Evolutionary conservation across 2,888 invertebrate genomes (phyloP), one percentile per base, ranked within the genome.

Genomic region (Apocheima hispidaria): DNA sequence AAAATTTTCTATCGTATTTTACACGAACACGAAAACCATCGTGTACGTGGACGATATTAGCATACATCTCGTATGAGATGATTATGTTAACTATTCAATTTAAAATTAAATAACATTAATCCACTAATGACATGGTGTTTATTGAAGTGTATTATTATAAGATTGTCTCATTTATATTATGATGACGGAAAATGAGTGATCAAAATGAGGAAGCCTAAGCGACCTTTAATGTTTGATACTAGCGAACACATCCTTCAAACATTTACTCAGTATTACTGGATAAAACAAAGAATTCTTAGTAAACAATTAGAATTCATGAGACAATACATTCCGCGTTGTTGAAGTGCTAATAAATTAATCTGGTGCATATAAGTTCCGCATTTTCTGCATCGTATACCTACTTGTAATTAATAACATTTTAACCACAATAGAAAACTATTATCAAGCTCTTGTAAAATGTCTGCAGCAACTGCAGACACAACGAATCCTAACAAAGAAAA

Each of bases 311-410:
- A 73, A 74, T 73, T 70, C 64, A 72, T 58, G 44, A 44, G 64
- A 62, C 68, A 57, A 66, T 63, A 62, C 50, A 72, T 74, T 76
- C 75, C 77, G 79, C 78, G 68, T 77, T 72, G 67, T 68, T 64
- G 38, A 58, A 63, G 46, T 53, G 51, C n/a, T 66, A 63, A 66
- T 55, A 51, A 50, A 61, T 65, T 61, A 61, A 63, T 69, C 65
- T 50, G 44, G 68, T 66, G 33, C 44, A 48, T n/a, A 51, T 41
- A 21, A 40, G 60, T 65, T 65, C 67, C 63, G 61, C 66, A 66
- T 63, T 66, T 62, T 60, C 26, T 51, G 26, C n/a, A 9, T 33
- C 14, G 20, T 40, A n/a, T 16, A 23, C 2, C n/a, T n/a, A 26
- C 26, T 41, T 20, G 43, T 26, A 14, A 44, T 26, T 26, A 26